Evolutionary conservation across 1,140 invertebrate genomes (phyloP), one percentile per base, ranked within the genome.

Genomic region (Akabosia matsudoensis): DNA sequence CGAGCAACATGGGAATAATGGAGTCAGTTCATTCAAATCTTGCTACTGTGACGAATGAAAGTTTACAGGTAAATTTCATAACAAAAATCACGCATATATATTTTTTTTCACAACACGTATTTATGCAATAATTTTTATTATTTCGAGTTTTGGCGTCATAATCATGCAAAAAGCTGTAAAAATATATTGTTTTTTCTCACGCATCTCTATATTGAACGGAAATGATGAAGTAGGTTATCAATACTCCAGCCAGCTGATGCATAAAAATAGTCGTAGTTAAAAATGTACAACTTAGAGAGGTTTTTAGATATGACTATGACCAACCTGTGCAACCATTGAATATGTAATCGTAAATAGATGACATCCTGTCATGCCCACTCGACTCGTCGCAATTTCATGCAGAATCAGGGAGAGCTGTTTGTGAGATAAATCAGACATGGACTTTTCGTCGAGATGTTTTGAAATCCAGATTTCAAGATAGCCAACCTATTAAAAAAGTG

Each of bases 1-100:
- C 75, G 7, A 67, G 31, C 24, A 79, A 79, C 51, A 77, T 81
- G 75, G 78, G 64, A 7, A 70, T 77, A 26, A 79, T 79, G 76
- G 74, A 81, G 70, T 70, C 64, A 26, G 51, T 81, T 16, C 78
- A 79, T 52, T 18, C 26, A 13, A 78, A 72, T 31, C 56, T 81
- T 1, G 70, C 52, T 30, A 70, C 72, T 16, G 64, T 78, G 10
- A 73, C 77, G 0, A 70, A 52, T 14, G 78, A 79, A 67, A 78
- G 73, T 31, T 73, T 73, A 26, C 26, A 72, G 54, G 75, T 79
- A 34, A 74, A 26, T n/a, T n/a, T n/a, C n/a, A n/a, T n/a, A n/a
- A n/a, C n/a, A n/a, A n/a, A n/a, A n/a, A n/a, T n/a, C n/a, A n/a
- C n/a, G n/a, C n/a, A 34, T 18, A 56, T 45, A 45, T 45, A 45